Base-by-base conservation (phyloP, 1,140 invertebrate genomes). In the Chlorops oryzae region DNA sequence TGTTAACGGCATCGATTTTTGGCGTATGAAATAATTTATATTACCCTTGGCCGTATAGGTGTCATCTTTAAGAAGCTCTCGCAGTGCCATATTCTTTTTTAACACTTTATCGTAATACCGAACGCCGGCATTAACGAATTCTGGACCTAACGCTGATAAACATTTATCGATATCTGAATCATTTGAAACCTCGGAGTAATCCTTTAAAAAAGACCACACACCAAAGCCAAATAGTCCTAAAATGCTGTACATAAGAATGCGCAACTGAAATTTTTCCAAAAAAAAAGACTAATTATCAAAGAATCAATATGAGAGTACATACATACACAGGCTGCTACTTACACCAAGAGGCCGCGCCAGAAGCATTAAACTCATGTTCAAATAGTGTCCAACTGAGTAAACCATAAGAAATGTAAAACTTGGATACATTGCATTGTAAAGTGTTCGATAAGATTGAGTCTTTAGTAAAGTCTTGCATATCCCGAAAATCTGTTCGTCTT, bases 401-500 rank as follows among this genome's bases (percentile, higher is more conserved):
- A 71, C 65, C 39, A 66, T 58, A 24, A 79, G 55, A 44, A 81
- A 59, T 34, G 70, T 65, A 1, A 65, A 13, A 47, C 74, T 66
- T 49, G 74, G 75, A 58, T 76, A 78, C 4, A 73, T 41, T 3
- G 75, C 78, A 57, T 81, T 77, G 37, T 77, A 60, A 13, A 78
- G 60, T 6, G 81, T 57, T 55, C 81, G 76, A 40, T 77, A 63
- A 7, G 78, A 80, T 44, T 81, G 70, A 10, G 75, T 65, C 62
- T 78, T 75, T 44, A 82, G 62, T 37, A 91, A 77, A 74, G 89
- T 81, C 50, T 81, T 76, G 44, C 85, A 87, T 20, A 91, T 81
- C 10, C 81, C 87, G 76, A 87, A 91, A 48, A 86, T 78, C 62
- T 88, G 80, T 5, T 86, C 86, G 38, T 86, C 80, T 37, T 87